Conservation (phyloP, 1,140 invertebrate genomes). For the Tribolium madens region DNA sequence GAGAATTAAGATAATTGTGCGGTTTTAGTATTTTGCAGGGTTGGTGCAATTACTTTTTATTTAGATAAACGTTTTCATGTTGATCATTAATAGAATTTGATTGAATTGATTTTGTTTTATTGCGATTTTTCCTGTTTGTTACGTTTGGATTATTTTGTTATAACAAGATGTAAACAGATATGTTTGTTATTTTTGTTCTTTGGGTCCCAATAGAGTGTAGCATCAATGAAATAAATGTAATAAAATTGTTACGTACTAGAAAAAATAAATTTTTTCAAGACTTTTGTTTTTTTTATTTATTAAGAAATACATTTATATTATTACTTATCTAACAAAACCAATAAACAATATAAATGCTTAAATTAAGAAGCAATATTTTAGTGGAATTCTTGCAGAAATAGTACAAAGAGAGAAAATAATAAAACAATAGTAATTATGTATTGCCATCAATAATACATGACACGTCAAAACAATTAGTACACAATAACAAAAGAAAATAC, state of each 20-base stretch:
- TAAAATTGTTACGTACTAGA: slow-evolving; percentile 30
- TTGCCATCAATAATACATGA: too few species aligned
- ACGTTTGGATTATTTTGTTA: slow-evolving; percentile 28
- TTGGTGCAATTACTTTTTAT: slow-evolving; percentile 18
- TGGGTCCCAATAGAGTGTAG: slow-evolving; percentile 19
- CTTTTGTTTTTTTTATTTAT: neutral
- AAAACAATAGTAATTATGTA: too few species aligned
- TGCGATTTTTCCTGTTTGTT: slow-evolving; percentile 7
- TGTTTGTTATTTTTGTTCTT: slow-evolving; percentile 14
- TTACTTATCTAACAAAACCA: too few species aligned
- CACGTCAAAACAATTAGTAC: too few species aligned
- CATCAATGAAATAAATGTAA: slow-evolving; percentile 22
- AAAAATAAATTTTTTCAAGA: slow-evolving; percentile 39
- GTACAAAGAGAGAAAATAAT: too few species aligned
- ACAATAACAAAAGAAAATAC: too few species aligned
- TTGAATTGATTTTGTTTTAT: slow-evolving; percentile 1
- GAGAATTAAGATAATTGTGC: slow-evolving; percentile 7
- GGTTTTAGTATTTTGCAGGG: slow-evolving; percentile 14
- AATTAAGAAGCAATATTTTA: too few species aligned
- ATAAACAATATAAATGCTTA: too few species aligned
- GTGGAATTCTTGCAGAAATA: too few species aligned
- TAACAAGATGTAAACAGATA: neutral
- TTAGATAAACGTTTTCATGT: slow-evolving; percentile 12
- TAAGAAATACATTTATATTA: neutral
- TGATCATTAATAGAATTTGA: neutral